Evolutionary conservation across 2,113 vertebrate genomes (phyloP), one percentile per base, ranked within the genome.

Genomic region (Formicarius rufipectus): DNA sequence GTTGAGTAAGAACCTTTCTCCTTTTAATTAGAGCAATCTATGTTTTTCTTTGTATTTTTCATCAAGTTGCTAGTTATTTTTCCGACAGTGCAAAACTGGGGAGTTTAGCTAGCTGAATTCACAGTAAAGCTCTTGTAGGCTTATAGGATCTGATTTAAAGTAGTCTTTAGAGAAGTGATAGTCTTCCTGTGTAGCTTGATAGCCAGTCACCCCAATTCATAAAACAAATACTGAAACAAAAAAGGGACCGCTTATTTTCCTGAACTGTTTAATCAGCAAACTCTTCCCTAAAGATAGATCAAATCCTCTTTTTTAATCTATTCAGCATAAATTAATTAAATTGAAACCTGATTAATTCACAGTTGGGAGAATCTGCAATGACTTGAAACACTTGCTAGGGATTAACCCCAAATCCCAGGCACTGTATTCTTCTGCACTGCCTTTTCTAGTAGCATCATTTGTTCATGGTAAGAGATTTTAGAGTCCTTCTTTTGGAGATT

Each of bases 231-330:
- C 31, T 66, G 74, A 69, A 91, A 62, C 30, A 58, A 50, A 66
- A 90, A 92, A 64, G 14, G 17, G 20, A 90, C 21, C 71, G 8
- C 47, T 75, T 84, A 55, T 84, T 96, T 89, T 84, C n/a, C 31
- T 83, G 58, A 88, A 67, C 45, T 74, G 91, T 93, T 86, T 81
- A 80, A 77, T 90, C 62, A 77, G 55, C 19, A 77, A 77, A 78
- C 30, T 64, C 50, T 76, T 95, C 90, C 90, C 79, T 53, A 72
- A 88, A 91, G 85, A 86, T 84, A 35, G 37, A 71, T 78, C 39
- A 64, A 89, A 89, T 87, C 45, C n/a, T 90, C 92, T 71, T 92
- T 86, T 81, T 88, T 78, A 96, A 91, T 89, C 87, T 93, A 85
- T 71, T 92, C 76, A 56, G 53, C n/a, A 50, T 88, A 89, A 93